phyloP scores from a whole-genome alignment of 2,113 vertebrate species.

The Cyanoderma ruficeps region DNA sequence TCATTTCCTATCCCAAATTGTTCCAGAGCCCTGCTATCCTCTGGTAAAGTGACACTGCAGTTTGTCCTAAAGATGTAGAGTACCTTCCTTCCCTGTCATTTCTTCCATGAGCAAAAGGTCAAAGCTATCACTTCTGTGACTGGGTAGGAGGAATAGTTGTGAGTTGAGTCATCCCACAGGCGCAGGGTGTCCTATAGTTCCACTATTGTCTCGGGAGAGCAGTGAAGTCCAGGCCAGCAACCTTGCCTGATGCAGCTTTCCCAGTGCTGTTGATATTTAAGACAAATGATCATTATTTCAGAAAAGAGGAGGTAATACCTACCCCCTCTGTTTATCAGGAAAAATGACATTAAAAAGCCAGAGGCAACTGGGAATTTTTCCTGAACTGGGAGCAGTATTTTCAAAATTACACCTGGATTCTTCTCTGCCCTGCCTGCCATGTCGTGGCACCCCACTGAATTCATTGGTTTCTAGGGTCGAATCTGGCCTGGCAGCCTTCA shows the following conservation, averaged over 20 bases:
- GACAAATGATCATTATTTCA: constrained; percentile 27
- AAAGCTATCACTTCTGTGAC: constrained; percentile 18
- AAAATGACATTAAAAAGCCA: background rate
- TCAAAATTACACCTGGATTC: background rate
- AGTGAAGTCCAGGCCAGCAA: background rate
- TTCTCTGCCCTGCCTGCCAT: background rate
- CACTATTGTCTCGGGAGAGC: background rate
- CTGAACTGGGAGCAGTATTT: background rate
- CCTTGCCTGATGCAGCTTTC: background rate
- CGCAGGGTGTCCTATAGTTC: background rate
- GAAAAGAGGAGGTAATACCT: background rate
- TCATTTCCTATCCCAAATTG: constrained; percentile 17
- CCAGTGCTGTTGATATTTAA: background rate
- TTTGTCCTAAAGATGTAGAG: background rate
- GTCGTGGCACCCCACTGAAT: background rate
- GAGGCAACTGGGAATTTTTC: background rate
- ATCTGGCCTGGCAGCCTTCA: background rate
- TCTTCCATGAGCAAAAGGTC: constrained; percentile 56
- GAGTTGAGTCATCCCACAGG: background rate
- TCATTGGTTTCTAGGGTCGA: background rate
- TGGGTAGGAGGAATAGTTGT: constrained; percentile 16
- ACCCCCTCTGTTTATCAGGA: background rate
- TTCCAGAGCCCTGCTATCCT: background rate
- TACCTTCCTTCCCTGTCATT: constrained; percentile 24
- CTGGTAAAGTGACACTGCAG: constrained; percentile 12